Percentiles rank a stretch among this genome's conserved stretches.
These are phyloP conservation scores for Tauraco erythrolophus DNA, from an alignment of 2,113 vertebrate species.

Conservation along the genomic window DNA sequence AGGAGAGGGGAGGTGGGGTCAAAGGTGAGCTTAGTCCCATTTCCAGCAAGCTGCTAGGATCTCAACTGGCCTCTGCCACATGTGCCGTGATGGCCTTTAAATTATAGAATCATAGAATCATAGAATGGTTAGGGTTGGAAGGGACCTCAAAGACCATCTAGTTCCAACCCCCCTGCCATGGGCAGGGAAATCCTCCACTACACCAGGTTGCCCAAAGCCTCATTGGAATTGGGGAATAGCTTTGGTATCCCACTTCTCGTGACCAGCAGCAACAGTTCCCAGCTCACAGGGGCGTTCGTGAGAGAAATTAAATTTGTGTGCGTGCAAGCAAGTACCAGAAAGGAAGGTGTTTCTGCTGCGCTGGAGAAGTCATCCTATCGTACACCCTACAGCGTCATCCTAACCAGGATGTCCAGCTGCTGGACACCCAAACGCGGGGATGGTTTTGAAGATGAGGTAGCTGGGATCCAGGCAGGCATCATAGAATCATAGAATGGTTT, in stretches of 20 bases:
- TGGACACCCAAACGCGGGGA: fast-evolving
- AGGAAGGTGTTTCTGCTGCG: not conserved
- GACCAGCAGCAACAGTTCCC: not conserved
- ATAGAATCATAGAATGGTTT: no score
- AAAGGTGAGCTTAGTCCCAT: not conserved
- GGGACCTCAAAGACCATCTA: no score
- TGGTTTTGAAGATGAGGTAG: not conserved
- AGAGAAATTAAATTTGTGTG: not conserved
- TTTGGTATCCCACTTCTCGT: not conserved
- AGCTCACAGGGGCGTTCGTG: not conserved
- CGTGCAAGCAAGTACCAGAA: not conserved
- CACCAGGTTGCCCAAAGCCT: no score
- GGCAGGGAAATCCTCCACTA: no score
- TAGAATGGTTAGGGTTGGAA: no score
- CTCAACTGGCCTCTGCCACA: not conserved
- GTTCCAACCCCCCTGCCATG: no score
- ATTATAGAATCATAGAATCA: no score
- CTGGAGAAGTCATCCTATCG: not conserved
- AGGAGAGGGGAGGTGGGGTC: not conserved
- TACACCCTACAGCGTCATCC: fast-evolving
- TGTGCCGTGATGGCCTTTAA: not conserved
- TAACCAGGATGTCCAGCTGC: not conserved
- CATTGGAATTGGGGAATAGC: not conserved
- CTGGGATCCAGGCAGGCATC: not conserved
- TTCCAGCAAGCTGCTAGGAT: not conserved